These are phyloP conservation scores for Sclerurus mexicanus DNA, from an alignment of 2,113 vertebrate species.

Conservation along the genomic window DNA sequence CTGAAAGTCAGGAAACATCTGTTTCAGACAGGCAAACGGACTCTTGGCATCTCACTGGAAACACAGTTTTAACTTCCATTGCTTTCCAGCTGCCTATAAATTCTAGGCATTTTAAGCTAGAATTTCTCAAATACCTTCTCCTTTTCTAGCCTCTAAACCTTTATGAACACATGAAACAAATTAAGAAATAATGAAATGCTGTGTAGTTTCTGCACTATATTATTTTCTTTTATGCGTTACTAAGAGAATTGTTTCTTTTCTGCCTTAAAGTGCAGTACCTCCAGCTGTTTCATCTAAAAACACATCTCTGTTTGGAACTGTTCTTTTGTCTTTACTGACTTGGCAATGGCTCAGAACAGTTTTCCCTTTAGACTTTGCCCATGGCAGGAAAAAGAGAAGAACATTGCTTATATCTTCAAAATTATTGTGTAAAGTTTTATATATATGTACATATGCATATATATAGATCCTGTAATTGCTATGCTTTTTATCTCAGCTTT, in stretches of 20 bases:
- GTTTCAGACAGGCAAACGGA: background rate
- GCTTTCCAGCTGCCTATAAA: background rate
- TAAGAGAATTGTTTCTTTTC: background rate
- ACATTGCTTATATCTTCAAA: conserved; percentile 41
- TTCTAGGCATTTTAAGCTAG: background rate
- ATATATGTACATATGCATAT: background rate
- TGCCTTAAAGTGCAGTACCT: background rate
- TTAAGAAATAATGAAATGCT: background rate
- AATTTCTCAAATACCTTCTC: background rate
- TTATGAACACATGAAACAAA: background rate
- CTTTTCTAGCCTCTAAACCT: background rate
- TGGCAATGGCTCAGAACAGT: background rate
- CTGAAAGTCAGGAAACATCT: background rate
- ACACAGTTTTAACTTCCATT: background rate
- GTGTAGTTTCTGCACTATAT: background rate
- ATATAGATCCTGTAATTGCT: background rate
- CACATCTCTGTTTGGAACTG: background rate
- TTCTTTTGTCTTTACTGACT: background rate
- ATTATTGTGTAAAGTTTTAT: background rate
- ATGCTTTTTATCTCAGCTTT: background rate
- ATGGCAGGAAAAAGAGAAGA: background rate
- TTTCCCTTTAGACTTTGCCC: background rate
- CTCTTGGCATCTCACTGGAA: background rate
- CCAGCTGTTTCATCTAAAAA: background rate
- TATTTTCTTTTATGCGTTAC: background rate